Percentiles rank a stretch among this genome's conserved stretches.
Evolutionary conservation across 2,888 invertebrate genomes (phyloP).

Genomic region (Lasius platythorax): DNA sequence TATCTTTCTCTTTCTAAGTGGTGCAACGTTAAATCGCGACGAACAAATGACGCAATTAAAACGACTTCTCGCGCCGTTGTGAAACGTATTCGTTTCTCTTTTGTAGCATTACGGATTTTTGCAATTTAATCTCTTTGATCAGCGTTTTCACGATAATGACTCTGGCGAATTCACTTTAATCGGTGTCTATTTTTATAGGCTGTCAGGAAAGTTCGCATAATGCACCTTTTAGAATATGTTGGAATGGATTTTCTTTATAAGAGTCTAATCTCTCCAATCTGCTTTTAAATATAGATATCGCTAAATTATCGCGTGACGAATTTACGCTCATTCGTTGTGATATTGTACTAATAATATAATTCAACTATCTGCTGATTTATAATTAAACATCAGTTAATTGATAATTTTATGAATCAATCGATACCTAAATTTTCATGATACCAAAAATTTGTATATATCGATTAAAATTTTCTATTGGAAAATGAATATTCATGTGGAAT

Average conservation of each 20-base stretch:
- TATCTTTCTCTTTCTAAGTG: not conserved
- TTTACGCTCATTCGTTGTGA: not conserved
- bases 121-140: slow-evolving; percentile 27
- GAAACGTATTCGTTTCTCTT: slow-evolving; percentile 58
- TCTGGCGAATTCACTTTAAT: not conserved
- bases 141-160: not conserved
- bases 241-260: not conserved
- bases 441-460: not conserved
- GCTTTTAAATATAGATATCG: not conserved
- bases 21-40: slow-evolving; percentile 49
- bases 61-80: slow-evolving; percentile 58
- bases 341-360: not conserved
- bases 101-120: not conserved
- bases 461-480: not conserved
- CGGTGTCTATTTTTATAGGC: not conserved
- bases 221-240: not conserved
- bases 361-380: not conserved
- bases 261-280: not conserved
- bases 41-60: slow-evolving; percentile 66
- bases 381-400: not conserved
- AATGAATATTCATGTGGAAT: not conserved
- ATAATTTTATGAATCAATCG: not conserved
- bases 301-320: not conserved
- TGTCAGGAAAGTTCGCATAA: not conserved
- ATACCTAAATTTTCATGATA: not conserved